phyloP scores from a whole-genome alignment of 1,140 invertebrate species.

The Drosophila azteca region DNA sequence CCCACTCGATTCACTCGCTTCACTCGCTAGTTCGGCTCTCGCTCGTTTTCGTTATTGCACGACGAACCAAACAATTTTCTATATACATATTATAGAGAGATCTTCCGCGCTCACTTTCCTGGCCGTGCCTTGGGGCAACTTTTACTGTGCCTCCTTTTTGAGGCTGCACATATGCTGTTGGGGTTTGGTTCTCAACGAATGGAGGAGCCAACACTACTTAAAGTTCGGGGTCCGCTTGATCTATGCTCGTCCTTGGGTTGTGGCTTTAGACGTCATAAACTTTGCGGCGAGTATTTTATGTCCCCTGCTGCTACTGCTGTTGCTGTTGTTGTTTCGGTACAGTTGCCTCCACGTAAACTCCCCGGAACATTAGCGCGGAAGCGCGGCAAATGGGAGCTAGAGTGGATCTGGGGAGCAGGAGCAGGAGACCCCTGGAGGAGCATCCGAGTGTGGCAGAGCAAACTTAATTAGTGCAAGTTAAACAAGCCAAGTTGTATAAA shows the following conservation, averaged over 20 bases:
- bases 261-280: constrained; percentile 38
- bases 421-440: constrained; percentile 32
- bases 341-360: constrained; percentile 4
- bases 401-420: not conserved
- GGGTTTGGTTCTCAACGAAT: too few relatives aligned
- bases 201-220: too few relatives aligned
- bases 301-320: constrained; percentile 17
- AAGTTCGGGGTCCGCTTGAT: constrained; percentile 5
- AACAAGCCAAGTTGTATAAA: constrained; percentile 77
- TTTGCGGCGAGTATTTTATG: constrained; percentile 40
- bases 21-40: too few relatives aligned
- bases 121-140: not conserved
- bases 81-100: too few relatives aligned
- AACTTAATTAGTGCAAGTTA: constrained; percentile 79
- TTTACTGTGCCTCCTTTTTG: not conserved
- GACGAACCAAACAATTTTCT: too few relatives aligned
- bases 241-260: constrained; percentile 4
- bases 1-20: too few relatives aligned
- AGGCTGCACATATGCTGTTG: too few relatives aligned
- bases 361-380: constrained; percentile 17
- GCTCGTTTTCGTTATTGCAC: too few relatives aligned
- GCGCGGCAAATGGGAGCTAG: not conserved
- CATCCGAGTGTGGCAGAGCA: constrained; percentile 74
- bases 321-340: not conserved
- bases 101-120: too few relatives aligned